Evolutionary conservation across 2,797 vertebrate genomes (phyloP).

Genomic region (Gymnothorax reevesii): DNA sequence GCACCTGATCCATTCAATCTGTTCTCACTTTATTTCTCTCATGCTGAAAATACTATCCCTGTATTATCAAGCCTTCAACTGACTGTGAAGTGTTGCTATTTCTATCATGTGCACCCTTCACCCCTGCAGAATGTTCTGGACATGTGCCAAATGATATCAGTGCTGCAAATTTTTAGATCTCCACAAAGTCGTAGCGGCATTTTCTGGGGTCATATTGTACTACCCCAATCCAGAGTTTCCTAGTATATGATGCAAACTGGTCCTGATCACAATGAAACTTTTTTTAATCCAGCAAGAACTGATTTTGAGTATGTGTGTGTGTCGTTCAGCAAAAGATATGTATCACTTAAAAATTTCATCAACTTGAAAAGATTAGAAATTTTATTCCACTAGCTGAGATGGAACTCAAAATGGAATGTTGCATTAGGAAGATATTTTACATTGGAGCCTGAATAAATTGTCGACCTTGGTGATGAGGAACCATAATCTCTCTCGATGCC

Average conservation of each 20-base stretch:
- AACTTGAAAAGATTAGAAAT: not conserved
- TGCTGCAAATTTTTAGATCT: not conserved
- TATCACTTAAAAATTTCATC: not conserved
- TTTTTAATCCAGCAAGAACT: not conserved
- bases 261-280: not conserved
- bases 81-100: constrained; percentile 1
- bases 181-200: not conserved
- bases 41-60: constrained; percentile 64
- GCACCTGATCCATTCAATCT: constrained; percentile 69
- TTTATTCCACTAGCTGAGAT: not conserved
- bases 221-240: not conserved
- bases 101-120: not conserved
- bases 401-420: not conserved
- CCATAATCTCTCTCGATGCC: not conserved
- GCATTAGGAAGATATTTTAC: not conserved
- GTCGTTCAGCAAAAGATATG: not conserved
- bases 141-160: not conserved
- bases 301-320: not conserved
- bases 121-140: not conserved
- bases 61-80: constrained; percentile 55
- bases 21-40: constrained; percentile 54
- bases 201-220: too few relatives aligned
- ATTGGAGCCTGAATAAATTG: not conserved
- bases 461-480: not conserved
- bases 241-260: not conserved